These are phyloP conservation scores for Ahaetulla prasina DNA, from an alignment of 2,113 vertebrate species.

Conservation along the genomic window DNA sequence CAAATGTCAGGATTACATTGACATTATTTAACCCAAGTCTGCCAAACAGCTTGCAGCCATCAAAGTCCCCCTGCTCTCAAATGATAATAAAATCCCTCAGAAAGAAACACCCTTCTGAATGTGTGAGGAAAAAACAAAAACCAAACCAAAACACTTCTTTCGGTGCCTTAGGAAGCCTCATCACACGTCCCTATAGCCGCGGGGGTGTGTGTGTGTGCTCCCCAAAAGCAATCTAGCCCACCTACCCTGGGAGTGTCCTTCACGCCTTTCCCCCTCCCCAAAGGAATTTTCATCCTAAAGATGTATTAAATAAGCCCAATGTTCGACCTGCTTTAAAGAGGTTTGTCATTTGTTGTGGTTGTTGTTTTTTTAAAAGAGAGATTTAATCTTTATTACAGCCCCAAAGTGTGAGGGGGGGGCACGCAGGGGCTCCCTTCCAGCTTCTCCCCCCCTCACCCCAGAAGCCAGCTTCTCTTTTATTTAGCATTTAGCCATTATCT, in stretches of 20 bases:
- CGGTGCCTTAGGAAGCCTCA: no score
- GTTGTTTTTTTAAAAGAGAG: constrained; percentile 23
- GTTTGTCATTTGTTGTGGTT: no score
- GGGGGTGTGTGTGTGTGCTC: no score
- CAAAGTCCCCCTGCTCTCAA: not conserved
- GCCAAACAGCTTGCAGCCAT: not conserved
- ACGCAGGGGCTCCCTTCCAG: not conserved
- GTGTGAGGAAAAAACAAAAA: constrained; percentile 36
- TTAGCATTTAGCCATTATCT: constrained; percentile 43
- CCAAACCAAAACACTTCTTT: constrained; percentile 13
- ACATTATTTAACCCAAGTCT: rapidly evolving
- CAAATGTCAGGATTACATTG: rapidly evolving
- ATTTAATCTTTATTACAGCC: constrained; percentile 33
- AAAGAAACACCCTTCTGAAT: constrained; percentile 38
- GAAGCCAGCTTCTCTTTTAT: constrained; percentile 44
- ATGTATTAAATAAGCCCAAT: no score
- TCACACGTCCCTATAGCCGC: constrained; percentile 34
- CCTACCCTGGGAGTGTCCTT: constrained; percentile 22
- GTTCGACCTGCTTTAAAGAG: no score
- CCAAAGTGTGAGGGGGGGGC: constrained; percentile 22
- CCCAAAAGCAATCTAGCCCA: not conserved
- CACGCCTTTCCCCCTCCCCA: constrained; percentile 46
- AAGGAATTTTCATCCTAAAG: constrained; percentile 55
- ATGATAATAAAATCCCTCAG: not conserved
- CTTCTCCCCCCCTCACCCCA: constrained; percentile 17